Evolutionary conservation across 2,113 vertebrate genomes (phyloP).

Genomic region (Apodemus speciosus): DNA sequence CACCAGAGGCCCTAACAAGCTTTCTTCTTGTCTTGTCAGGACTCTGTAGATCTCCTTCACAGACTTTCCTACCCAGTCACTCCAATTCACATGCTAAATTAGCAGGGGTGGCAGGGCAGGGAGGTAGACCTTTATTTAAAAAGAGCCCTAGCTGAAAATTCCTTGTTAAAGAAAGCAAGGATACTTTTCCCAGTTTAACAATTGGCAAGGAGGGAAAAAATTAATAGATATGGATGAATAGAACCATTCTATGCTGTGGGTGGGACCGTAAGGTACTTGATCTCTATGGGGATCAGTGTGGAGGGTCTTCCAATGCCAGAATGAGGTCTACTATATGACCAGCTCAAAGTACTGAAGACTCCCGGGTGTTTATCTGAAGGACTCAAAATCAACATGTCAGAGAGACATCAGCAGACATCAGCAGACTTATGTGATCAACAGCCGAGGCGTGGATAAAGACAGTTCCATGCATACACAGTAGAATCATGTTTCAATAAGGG

Average conservation of each 20-base stretch:
- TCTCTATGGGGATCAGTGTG: not conserved
- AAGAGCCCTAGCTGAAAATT: conserved; percentile 6
- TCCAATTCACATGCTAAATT: conserved; percentile 62
- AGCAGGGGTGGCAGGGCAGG: not conserved
- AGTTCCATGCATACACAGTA: not conserved
- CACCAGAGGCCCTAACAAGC: fast-evolving
- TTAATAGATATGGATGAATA: not conserved
- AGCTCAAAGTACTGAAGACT: not conserved
- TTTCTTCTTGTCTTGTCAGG: not conserved
- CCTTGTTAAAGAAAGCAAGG: conserved; percentile 20
- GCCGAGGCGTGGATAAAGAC: not conserved
- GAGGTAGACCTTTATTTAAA: not conserved
- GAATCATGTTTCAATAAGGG: not conserved
- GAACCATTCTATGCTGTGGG: not conserved
- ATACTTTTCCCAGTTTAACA: not conserved
- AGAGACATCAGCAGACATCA: not conserved
- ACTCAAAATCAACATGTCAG: not conserved
- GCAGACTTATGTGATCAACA: not conserved
- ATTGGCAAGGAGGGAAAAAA: conserved; percentile 13
- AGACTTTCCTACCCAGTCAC: conserved; percentile 9
- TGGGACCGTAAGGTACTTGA: not conserved
- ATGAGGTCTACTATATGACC: no score
- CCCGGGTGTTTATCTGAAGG: not conserved
- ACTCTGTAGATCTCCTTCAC: conserved; percentile 56
- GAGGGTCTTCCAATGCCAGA: not conserved